Evolutionary conservation across 2,888 invertebrate genomes (phyloP).

Genomic region (Melinaea marsaeus): DNA sequence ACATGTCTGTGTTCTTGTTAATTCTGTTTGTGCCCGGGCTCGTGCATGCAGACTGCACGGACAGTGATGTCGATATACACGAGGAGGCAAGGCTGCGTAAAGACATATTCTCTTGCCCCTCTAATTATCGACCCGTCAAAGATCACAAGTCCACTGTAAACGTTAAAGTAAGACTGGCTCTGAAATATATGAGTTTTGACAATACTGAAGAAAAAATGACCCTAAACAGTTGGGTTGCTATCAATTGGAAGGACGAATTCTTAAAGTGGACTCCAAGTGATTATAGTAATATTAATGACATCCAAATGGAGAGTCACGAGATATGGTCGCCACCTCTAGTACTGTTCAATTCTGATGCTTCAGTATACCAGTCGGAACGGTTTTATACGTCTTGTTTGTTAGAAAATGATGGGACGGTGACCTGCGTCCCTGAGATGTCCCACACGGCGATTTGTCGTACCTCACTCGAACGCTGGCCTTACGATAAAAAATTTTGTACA

Average conservation of each 20-base stretch:
- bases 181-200: slow-evolving; percentile 76
- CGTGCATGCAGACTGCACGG: slow-evolving; percentile 40
- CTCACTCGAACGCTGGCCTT: slow-evolving; percentile 80
- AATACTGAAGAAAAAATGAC: slow-evolving; percentile 66
- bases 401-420: slow-evolving; percentile 74
- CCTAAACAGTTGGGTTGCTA: slow-evolving; percentile 75
- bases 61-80: slow-evolving; percentile 43
- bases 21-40: not conserved
- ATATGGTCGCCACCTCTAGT: slow-evolving; percentile 89
- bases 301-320: slow-evolving; percentile 81
- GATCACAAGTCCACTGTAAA: slow-evolving; percentile 70
- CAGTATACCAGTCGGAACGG: slow-evolving; percentile 51
- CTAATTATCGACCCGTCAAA: slow-evolving; percentile 77
- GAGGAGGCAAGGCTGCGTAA: slow-evolving; percentile 68
- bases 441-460: slow-evolving; percentile 79
- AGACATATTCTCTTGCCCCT: slow-evolving; percentile 74
- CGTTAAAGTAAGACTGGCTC: slow-evolving; percentile 74
- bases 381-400: slow-evolving; percentile 75
- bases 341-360: slow-evolving; percentile 80
- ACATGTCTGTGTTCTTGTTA: slow-evolving; percentile 24
- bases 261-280: slow-evolving; percentile 84
- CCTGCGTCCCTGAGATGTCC: slow-evolving; percentile 78
- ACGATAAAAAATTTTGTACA: slow-evolving; percentile 82
- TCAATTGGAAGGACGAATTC: slow-evolving; percentile 81
- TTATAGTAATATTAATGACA: slow-evolving; percentile 79